A percentile compares a stretch with the other conserved stretches of the same genome.
phyloP scores from a whole-genome alignment of 2,888 invertebrate species.

The Metellina segmentata region DNA sequence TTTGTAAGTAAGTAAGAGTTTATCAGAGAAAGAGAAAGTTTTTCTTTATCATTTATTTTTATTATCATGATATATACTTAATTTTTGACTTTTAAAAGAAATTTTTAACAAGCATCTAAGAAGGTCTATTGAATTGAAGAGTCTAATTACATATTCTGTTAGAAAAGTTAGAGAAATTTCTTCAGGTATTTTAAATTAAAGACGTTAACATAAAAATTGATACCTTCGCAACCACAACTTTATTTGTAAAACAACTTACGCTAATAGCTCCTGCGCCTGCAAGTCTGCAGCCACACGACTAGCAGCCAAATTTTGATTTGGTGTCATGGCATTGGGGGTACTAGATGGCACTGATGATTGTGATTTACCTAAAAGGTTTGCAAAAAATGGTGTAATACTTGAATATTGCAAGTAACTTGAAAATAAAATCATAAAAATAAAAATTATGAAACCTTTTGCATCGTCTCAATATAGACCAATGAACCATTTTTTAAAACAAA shows the following conservation, averaged over 20 bases:
- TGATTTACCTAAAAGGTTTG: conserved; percentile 63
- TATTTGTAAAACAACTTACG: conserved; percentile 26
- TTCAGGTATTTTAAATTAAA: not conserved
- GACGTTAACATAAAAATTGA: not conserved
- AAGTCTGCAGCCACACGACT: conserved; percentile 64
- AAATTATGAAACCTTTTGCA: not conserved
- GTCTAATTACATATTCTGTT: no score
- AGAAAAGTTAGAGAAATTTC: not conserved
- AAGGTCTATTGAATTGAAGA: no score
- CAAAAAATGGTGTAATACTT: not conserved
- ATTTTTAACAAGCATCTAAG: no score
- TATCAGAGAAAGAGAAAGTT: no score
- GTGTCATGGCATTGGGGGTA: conserved; percentile 50
- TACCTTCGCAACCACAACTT: not conserved
- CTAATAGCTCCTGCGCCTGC: conserved; percentile 68
- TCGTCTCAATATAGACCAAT: not conserved
- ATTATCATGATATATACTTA: no score
- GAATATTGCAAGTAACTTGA: no score
- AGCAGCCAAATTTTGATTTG: conserved; percentile 57
- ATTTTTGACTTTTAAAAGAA: no score
- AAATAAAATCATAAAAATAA: not conserved
- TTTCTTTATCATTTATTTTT: no score
- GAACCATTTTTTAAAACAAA: no score
- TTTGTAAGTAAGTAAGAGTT: no score
- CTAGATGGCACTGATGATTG: conserved; percentile 58